phyloP scores from a whole-genome alignment of 30 jellyfish, hydroid and myxozoan species.

The Aurelia coerulea region DNA sequence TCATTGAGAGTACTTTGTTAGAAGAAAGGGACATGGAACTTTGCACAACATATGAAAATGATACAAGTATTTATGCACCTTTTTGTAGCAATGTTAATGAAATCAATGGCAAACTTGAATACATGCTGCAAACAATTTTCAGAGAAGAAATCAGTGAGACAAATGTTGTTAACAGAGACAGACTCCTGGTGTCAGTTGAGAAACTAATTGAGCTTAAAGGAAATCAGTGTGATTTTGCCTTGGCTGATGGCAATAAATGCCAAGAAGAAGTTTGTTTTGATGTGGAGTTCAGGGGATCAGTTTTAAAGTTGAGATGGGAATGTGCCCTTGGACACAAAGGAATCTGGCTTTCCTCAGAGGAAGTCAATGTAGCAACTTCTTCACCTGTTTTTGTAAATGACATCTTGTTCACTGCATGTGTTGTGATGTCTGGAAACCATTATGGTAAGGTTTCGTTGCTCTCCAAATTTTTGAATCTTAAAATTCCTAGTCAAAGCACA shows the following conservation, averaged over 20 bases:
- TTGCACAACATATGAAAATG: slow-evolving; percentile 2
- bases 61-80: slow-evolving; percentile 1
- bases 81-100: slow-evolving; percentile 4
- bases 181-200: slow-evolving; percentile 5
- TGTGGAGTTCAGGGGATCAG: neutral
- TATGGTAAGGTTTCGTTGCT: too few species aligned
- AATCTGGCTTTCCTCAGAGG: too few species aligned
- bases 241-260: slow-evolving; percentile 1
- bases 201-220: slow-evolving; percentile 17
- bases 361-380: too few species aligned
- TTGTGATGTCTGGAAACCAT: too few species aligned
- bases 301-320: too few species aligned
- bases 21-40: slow-evolving; percentile 3
- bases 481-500: neutral
- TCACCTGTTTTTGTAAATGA: too few species aligned
- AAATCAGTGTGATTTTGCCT: slow-evolving; percentile 1
- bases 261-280: neutral
- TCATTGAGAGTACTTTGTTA: neutral
- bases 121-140: slow-evolving; percentile 1
- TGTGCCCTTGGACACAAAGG: too few species aligned
- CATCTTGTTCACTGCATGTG: too few species aligned
- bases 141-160: neutral
- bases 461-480: too few species aligned
- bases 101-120: neutral
- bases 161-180: slow-evolving; percentile 11